Evolutionary conservation across 2,888 invertebrate genomes (phyloP).

Genomic region (Microplitis deprimator): DNA sequence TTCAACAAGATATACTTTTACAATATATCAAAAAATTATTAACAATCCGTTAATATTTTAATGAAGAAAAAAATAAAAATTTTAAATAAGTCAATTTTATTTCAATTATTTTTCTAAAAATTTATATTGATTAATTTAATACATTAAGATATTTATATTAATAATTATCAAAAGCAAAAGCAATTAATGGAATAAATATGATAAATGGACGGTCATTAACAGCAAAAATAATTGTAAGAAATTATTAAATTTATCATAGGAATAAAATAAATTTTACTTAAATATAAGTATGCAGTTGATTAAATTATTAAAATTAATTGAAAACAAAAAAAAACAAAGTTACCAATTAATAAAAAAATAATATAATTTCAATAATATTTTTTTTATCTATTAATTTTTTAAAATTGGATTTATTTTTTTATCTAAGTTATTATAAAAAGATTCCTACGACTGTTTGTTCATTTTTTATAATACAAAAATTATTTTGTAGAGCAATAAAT

Average conservation of each 20-base stretch:
- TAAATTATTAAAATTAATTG: background rate
- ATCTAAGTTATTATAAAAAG: background rate
- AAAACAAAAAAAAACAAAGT: background rate
- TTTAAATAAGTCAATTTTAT: constrained; percentile 11
- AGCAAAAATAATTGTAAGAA: constrained; percentile 9
- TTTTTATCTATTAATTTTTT: background rate
- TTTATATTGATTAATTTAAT: background rate
- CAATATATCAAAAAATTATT: constrained; percentile 16
- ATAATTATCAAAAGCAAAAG: constrained; percentile 1
- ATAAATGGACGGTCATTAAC: constrained; percentile 20
- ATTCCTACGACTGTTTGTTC: background rate
- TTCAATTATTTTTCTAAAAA: background rate
- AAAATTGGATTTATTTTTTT: background rate
- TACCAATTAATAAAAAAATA: background rate
- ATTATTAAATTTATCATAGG: background rate
- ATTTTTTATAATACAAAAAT: background rate
- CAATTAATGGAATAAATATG: background rate
- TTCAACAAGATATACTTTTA: constrained; percentile 22
- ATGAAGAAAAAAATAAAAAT: background rate
- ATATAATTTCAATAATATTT: background rate
- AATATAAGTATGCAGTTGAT: background rate
- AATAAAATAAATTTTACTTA: background rate
- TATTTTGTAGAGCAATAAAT: background rate
- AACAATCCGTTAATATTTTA: constrained; percentile 6
- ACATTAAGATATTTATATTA: background rate